These are phyloP conservation scores for Margaritifera margaritifera DNA, from an alignment of 2,888 invertebrate genomes.

Conservation along the genomic window DNA sequence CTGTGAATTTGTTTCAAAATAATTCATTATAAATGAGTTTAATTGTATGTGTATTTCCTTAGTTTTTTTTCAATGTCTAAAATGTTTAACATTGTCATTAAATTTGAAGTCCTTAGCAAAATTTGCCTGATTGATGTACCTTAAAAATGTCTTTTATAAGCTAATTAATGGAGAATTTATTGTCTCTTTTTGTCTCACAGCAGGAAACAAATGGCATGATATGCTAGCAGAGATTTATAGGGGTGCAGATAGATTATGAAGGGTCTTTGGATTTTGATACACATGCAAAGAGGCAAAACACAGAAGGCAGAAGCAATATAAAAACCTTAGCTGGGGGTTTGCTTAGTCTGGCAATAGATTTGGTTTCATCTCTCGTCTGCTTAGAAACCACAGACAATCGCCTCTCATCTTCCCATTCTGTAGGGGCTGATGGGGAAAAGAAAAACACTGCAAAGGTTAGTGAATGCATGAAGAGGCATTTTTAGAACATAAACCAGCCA, in stretches of 20 bases:
- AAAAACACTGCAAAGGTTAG: neutral
- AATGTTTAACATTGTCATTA: no score
- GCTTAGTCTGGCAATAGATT: conserved; percentile 41
- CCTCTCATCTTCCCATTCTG: conserved; percentile 47
- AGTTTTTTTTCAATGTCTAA: conserved; percentile 6
- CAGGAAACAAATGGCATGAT: no score
- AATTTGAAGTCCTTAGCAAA: no score
- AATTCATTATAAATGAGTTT: neutral
- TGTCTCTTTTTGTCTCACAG: no score
- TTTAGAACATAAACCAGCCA: neutral
- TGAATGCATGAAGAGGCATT: neutral
- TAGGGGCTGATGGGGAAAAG: conserved; percentile 30
- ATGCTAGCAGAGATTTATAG: no score
- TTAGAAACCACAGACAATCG: conserved; percentile 49
- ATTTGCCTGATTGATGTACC: no score
- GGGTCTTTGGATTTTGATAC: no score
- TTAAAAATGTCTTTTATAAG: no score
- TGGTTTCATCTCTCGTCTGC: conserved; percentile 44
- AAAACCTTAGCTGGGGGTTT: conserved; percentile 21
- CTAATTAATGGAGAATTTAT: no score
- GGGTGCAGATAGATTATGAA: no score
- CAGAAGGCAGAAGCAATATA: neutral
- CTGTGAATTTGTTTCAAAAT: neutral
- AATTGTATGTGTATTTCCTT: neutral
- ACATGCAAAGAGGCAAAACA: neutral